These are phyloP conservation scores for Falco peregrinus DNA, from an alignment of 2,797 vertebrate species.

Conservation along the genomic window DNA sequence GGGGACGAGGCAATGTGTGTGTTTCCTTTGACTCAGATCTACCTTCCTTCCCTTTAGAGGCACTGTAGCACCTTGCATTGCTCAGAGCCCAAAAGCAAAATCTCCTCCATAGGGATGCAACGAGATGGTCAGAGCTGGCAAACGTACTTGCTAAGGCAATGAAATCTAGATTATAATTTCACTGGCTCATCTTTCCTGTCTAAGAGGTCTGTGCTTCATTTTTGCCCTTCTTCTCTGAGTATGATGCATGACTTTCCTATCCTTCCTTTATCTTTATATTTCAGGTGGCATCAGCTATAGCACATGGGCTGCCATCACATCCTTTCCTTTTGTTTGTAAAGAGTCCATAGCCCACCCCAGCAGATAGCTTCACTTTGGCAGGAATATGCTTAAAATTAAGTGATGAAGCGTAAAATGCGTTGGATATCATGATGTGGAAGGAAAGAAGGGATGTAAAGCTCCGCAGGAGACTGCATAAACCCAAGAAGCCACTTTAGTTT, in stretches of 20 bases:
- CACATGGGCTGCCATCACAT: not conserved
- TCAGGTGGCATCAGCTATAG: not conserved
- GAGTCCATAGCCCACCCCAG: not conserved
- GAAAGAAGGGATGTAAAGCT: not conserved
- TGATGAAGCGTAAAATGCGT: not conserved
- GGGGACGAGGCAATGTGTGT: not conserved
- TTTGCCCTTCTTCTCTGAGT: not conserved
- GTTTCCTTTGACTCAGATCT: not conserved
- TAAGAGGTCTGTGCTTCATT: not conserved
- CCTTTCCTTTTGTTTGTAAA: not conserved
- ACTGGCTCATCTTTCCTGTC: not conserved
- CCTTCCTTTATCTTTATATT: not conserved
- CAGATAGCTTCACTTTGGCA: not conserved
- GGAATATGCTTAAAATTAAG: not conserved
- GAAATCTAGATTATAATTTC: not conserved
- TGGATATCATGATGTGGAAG: not conserved
- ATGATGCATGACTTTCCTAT: not conserved
- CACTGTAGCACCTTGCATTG: not conserved
- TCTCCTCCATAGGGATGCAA: not conserved
- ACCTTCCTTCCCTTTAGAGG: not conserved
- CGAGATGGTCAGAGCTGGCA: not conserved
- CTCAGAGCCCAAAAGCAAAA: not conserved
- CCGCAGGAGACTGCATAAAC: not conserved
- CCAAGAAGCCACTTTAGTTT: not conserved
- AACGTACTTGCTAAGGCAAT: not conserved